These are phyloP conservation scores for Cyphomyrus discorhynchus DNA, from an alignment of 2,113 vertebrate species.

Conservation along the genomic window DNA sequence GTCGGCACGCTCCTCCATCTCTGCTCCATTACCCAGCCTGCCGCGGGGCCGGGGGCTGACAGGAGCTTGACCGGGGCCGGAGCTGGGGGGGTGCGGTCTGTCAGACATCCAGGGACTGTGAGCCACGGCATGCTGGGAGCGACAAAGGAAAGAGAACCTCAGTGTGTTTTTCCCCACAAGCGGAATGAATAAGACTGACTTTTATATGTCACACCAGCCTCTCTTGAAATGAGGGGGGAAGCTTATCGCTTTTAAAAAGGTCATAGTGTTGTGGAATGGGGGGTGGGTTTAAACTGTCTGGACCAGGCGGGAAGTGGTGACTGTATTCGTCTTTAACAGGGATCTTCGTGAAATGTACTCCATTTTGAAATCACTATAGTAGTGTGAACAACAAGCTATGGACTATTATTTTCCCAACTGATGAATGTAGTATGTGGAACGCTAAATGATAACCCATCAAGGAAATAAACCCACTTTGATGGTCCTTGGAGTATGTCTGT, in stretches of 20 bases:
- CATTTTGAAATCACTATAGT: background rate
- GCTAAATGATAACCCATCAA: constrained; percentile 1
- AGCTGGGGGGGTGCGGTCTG: constrained; percentile 8
- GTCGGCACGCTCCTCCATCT: constrained; percentile 23
- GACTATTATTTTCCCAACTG: background rate
- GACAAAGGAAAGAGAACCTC: background rate
- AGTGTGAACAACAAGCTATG: background rate
- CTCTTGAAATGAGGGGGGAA: background rate
- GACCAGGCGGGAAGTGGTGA: background rate
- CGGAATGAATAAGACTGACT: background rate
- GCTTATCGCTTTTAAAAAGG: constrained; percentile 1
- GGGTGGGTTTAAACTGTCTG: background rate
- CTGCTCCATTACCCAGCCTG: constrained; percentile 39
- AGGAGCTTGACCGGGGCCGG: constrained; percentile 18
- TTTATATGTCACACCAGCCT: background rate
- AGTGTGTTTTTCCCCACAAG: background rate
- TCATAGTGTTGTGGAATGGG: background rate
- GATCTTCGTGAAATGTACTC: background rate
- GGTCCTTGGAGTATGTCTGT: background rate
- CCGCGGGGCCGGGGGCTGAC: constrained; percentile 31
- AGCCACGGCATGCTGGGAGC: background rate
- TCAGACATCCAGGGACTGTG: constrained; percentile 19
- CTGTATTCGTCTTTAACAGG: background rate
- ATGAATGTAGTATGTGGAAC: background rate
- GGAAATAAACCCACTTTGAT: constrained; percentile 5